Evolutionary conservation across 2,888 invertebrate species (phyloP).

Genomic region (Microchrysa polita): DNA sequence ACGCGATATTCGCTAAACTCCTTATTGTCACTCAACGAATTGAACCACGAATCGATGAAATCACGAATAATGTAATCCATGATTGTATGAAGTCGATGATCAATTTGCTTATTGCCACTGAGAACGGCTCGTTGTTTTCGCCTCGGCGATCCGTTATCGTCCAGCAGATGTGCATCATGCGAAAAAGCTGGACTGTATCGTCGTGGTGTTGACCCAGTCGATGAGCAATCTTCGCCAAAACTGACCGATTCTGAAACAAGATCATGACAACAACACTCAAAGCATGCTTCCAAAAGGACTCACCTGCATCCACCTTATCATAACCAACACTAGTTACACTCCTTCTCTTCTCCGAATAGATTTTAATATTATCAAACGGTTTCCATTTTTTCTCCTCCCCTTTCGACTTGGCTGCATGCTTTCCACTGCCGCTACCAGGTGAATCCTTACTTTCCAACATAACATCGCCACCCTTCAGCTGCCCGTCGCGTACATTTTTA

Average conservation of each 20-base stretch:
- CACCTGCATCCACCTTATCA: slow-evolving; percentile 39
- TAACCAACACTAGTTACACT: slow-evolving; percentile 36
- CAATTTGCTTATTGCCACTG: slow-evolving; percentile 52
- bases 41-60: slow-evolving; percentile 53
- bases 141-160: slow-evolving; percentile 60
- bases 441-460: slow-evolving; percentile 39
- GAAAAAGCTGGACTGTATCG: slow-evolving; percentile 45
- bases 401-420: not conserved
- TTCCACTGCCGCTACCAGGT: not conserved
- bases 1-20: slow-evolving; percentile 53
- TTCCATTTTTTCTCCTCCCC: slow-evolving; percentile 52
- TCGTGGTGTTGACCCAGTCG: slow-evolving; percentile 40
- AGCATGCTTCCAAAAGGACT: not conserved
- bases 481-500: slow-evolving; percentile 49
- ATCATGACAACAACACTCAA: not conserved
- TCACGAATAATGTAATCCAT: slow-evolving; percentile 52
- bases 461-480: slow-evolving; percentile 42
- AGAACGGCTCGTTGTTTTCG: slow-evolving; percentile 54
- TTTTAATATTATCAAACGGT: slow-evolving; percentile 53
- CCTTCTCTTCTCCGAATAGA: slow-evolving; percentile 51
- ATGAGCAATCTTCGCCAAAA: slow-evolving; percentile 39
- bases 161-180: slow-evolving; percentile 58
- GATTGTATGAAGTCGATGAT: slow-evolving; percentile 52
- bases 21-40: slow-evolving; percentile 52
- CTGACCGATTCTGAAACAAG: slow-evolving; percentile 38